Base-by-base conservation (phyloP, 2,113 vertebrate genomes). In the Nibea albiflora region DNA sequence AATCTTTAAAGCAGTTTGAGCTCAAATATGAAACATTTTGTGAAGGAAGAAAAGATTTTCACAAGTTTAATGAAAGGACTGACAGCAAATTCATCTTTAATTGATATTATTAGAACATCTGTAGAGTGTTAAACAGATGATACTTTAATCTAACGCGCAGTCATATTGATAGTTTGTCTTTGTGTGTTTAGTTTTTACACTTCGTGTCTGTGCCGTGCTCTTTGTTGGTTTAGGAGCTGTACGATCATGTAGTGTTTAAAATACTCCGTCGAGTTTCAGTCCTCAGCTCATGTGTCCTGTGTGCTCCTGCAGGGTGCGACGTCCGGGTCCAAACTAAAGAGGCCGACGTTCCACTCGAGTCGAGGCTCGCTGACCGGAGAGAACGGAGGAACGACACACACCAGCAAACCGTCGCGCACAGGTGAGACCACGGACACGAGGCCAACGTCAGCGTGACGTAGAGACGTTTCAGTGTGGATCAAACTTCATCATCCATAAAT, bases 321-420 rank as follows among this genome's bases (percentile, higher is more conserved):
- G 0, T 95, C 97, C 0, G 92, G 96, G 57, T 97, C 97, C 93
- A 99, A 99, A 85, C 94, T 99, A 83, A 98, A 98, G 89, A 94
- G 98, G 67, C 97, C 97, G 3, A 96, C 97, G 50, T 97, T 98
- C 92, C 97, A 99, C 95, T 99, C 98, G 24, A 99, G 97, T 82
- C 90, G 98, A 15, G 97, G 97, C 8, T 99, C 98, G 0, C 94
- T 99, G 80, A 96, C 96, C 3, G 98, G 98, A 26, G 98, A 99
- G 85, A 97, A 97, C 81, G 97, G 97, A 86, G 97, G 96, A 77
- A 94, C 96, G 71, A 90, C 96, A 0, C 95, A 95, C 10, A 90
- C 95, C 76, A 90, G 96, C 94, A 99, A 97, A 95, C 88, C 95
- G 3, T 83, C 86, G 4, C 95, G 97, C 50, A 93, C 95, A 42